These are phyloP conservation scores for Bombylius discolor DNA, from an alignment of 2,888 invertebrate genomes.

Conservation along the genomic window DNA sequence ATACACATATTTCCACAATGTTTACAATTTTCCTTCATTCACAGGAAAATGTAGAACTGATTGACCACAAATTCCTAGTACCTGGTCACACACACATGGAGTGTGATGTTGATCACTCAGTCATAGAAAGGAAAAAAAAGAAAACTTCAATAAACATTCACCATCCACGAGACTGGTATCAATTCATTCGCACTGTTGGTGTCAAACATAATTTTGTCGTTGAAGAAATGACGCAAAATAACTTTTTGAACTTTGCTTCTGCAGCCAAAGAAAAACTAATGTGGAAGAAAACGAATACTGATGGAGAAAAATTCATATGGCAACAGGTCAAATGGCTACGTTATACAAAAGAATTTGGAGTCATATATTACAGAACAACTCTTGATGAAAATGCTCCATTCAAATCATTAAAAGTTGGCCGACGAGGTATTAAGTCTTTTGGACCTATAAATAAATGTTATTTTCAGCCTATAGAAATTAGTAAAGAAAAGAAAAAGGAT, in stretches of 20 bases:
- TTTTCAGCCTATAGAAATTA: not conserved
- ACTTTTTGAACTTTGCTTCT: not conserved
- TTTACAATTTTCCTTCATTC: constrained; percentile 10
- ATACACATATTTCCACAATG: not conserved
- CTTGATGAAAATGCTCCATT: not conserved
- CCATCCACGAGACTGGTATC: not conserved
- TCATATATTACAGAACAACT: not conserved
- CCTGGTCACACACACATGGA: constrained; percentile 10
- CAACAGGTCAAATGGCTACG: not conserved
- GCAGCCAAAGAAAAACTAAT: not conserved
- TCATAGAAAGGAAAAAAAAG: not conserved
- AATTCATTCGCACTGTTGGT: not conserved
- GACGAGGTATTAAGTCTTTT: not conserved
- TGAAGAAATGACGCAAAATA: not conserved
- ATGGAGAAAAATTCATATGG: not conserved
- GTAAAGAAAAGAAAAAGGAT: not conserved
- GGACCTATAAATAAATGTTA: not conserved
- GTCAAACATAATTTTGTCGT: not conserved
- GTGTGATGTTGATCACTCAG: too few species aligned
- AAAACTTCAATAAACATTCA: not conserved
- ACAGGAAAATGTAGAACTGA: constrained; percentile 12
- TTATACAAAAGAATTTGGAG: not conserved
- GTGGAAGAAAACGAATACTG: not conserved
- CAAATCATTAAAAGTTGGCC: not conserved
- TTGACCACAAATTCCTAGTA: constrained; percentile 13